Conservation (phyloP, 2,797 vertebrate species). For the Labroides dimidiatus region DNA sequence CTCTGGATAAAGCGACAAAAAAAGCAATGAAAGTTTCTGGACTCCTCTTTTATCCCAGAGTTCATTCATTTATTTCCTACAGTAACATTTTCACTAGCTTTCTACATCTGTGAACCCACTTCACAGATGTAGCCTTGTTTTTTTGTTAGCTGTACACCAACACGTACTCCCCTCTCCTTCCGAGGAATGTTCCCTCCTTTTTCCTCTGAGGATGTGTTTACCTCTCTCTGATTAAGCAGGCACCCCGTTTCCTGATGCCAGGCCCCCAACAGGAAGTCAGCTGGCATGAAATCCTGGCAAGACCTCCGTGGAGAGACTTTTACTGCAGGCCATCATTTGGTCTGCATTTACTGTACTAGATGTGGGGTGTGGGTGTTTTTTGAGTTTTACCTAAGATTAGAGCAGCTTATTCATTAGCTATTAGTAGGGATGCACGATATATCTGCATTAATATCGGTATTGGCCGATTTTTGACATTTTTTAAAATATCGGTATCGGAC, state of each 20-base stretch:
- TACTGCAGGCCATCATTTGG: slow-evolving; percentile 7
- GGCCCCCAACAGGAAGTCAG: slow-evolving; percentile 63
- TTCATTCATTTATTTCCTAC: neutral
- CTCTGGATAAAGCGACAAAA: slow-evolving; percentile 8
- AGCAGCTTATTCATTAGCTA: too few species aligned
- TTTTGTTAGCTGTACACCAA: slow-evolving; percentile 33
- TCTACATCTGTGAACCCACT: slow-evolving; percentile 6
- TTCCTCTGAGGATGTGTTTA: slow-evolving; percentile 65
- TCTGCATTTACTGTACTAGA: neutral
- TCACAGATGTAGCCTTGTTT: slow-evolving; percentile 11
- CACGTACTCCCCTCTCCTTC: slow-evolving; percentile 31
- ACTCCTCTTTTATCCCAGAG: neutral
- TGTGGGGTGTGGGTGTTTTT: neutral
- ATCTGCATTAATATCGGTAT: too few species aligned
- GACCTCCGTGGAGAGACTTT: slow-evolving; percentile 3
- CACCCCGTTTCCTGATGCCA: slow-evolving; percentile 75
- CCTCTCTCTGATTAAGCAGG: slow-evolving; percentile 64
- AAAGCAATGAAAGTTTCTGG: neutral
- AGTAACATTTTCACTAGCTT: neutral
- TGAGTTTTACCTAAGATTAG: neutral
- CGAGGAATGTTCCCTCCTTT: slow-evolving; percentile 68
- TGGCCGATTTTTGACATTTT: too few species aligned
- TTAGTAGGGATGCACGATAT: too few species aligned
- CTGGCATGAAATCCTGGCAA: slow-evolving; percentile 42
- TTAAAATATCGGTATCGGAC: too few species aligned